Evolutionary conservation across 2,113 vertebrate genomes (phyloP), one percentile per base, ranked within the genome.

Genomic region (Burhinus bistriatus): DNA sequence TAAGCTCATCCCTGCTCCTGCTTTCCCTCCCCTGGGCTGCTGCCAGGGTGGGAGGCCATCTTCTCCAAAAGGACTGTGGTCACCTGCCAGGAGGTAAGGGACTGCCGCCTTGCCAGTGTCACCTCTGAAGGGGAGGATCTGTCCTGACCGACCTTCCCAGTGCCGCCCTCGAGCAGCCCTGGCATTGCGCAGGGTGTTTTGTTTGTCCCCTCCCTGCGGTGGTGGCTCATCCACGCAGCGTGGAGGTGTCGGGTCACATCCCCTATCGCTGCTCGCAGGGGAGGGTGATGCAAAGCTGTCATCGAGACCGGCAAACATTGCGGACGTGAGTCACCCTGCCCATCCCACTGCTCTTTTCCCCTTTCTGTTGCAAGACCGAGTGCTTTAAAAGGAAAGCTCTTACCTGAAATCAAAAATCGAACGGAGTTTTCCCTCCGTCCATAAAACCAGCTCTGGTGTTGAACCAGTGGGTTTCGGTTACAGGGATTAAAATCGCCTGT

Each of bases 221-320:
- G 49, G 32, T 19, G 1, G 2, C 45, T 62, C 44, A 8, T 26
- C 54, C 54, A 4, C 9, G 8, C 55, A 25, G 66, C 11, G 5
- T 19, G 38, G 69, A 5, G 14, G 36, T 26, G 21, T 4, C 30
- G 80, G 47, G 26, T 78, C 54, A 7, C 15, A 13, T 29, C 65
- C 49, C 2, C 0, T 12, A 3, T 54, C 8, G 6, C 32, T 45
- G 27, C 45, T 47, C 45, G 45, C 45, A 47, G 45, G 29, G n/a
- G 21, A 55, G 47, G 21, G 38, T 18, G 89, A 13, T 40, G 34
- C 18, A 13, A 23, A 70, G 80, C 65, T 45, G 40, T 26, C 11
- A 11, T 7, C 5, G 6, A 34, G n/a, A 17, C 6, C 1, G 1
- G 30, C 34, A 27, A 7, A 32, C 8, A 0, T 2, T 11, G 51